Percentiles rank a stretch among this genome's conserved stretches.
These are phyloP conservation scores for Pectinophora gossypiella DNA, from an alignment of 1,140 invertebrate genomes.

Conservation along the genomic window DNA sequence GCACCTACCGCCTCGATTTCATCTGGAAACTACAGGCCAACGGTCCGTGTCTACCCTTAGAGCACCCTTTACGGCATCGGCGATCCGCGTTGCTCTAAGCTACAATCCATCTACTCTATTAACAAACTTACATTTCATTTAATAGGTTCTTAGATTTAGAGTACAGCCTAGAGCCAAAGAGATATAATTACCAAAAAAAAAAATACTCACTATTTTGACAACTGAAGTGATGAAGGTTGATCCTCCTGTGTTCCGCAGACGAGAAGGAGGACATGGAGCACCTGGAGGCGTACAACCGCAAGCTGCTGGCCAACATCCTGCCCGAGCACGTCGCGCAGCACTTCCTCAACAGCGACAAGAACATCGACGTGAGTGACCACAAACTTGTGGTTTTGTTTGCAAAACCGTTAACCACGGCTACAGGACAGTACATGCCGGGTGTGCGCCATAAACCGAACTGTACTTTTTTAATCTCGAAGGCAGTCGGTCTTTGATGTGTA, in stretches of 20 bases:
- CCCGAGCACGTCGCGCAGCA: constrained; percentile 96
- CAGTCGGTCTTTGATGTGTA: too few relatives aligned
- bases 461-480: too few relatives aligned
- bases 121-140: too few relatives aligned
- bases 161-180: too few relatives aligned
- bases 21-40: constrained; percentile 96
- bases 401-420: too few relatives aligned
- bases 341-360: constrained; percentile 89
- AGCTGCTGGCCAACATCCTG: constrained; percentile 95
- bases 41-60: constrained; percentile 78
- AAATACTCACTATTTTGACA: too few relatives aligned
- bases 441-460: too few relatives aligned
- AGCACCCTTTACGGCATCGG: background rate
- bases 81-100: background rate
- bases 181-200: too few relatives aligned
- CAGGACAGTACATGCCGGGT: too few relatives aligned
- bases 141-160: too few relatives aligned
- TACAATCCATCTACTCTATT: background rate
- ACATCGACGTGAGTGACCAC: constrained; percentile 83
- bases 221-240: too few relatives aligned
- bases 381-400: too few relatives aligned
- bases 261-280: constrained; percentile 97
- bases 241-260: constrained; percentile 78
- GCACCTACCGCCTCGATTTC: constrained; percentile 91
- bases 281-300: constrained; percentile 93